Conservation (phyloP, 2,797 vertebrate species). For the Spheniscus humboldti region DNA sequence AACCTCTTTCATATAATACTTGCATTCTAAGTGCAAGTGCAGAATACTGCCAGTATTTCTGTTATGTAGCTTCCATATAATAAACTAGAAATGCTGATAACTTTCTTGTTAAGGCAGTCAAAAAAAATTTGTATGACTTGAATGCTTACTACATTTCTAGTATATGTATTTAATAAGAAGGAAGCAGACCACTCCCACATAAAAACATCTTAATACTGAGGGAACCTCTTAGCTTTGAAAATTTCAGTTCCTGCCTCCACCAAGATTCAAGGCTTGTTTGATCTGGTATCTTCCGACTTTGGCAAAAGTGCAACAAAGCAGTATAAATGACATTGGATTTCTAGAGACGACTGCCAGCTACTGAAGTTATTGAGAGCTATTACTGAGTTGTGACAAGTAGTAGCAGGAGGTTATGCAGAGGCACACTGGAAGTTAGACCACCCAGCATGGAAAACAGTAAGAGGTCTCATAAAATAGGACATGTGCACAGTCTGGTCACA, state of each 20-base stretch:
- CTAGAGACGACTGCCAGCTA: not conserved
- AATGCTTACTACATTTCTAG: not conserved
- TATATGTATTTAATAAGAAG: not conserved
- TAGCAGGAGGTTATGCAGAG: not conserved
- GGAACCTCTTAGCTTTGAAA: not conserved
- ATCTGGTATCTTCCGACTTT: rapidly evolving
- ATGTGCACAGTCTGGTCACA: no score
- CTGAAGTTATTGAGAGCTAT: not conserved
- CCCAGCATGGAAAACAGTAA: not conserved
- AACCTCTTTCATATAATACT: not conserved
- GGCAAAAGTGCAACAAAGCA: not conserved
- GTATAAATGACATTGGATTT: rapidly evolving
- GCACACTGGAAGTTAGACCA: not conserved
- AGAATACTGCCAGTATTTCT: not conserved
- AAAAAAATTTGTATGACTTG: not conserved
- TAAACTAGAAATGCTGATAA: not conserved
- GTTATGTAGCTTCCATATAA: not conserved
- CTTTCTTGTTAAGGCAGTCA: not conserved
- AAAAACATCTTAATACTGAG: not conserved
- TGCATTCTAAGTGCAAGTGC: not conserved
- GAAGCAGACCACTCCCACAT: not conserved
- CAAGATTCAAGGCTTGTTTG: not conserved
- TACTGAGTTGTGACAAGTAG: not conserved
- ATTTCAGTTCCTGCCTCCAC: not conserved
- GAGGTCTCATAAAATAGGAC: not conserved